Conservation (phyloP, 1,140 invertebrate species). For the Chlorops oryzae region DNA sequence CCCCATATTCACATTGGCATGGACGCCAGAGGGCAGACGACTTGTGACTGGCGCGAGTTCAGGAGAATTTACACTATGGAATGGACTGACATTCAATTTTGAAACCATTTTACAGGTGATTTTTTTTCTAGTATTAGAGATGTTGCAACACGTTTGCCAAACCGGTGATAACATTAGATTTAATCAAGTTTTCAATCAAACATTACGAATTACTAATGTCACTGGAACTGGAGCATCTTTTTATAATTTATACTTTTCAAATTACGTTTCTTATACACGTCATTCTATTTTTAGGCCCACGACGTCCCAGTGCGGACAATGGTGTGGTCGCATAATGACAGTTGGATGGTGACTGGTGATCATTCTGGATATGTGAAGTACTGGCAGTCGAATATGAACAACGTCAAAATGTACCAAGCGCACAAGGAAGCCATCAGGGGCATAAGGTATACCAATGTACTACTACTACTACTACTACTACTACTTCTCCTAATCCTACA, state of each 20-base stretch:
- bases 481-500: no score
- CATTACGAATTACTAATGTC: conserved; percentile 2
- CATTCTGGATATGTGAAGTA: conserved; percentile 99
- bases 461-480: no score
- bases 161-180: no score
- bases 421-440: conserved; percentile 99
- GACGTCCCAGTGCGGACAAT: conserved; percentile 96
- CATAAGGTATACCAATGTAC: conserved; percentile 89
- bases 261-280: background rate
- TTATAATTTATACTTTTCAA: background rate
- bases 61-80: conserved; percentile 99
- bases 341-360: conserved; percentile 99
- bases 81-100: conserved; percentile 99
- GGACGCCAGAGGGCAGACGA: conserved; percentile 97
- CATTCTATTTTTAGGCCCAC: conserved; percentile 70
- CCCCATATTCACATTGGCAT: conserved; percentile 97
- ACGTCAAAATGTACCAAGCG: conserved; percentile 99
- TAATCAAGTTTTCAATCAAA: background rate
- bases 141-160: background rate
- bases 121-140: no score
- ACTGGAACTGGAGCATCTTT: background rate
- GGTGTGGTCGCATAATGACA: conserved; percentile 99
- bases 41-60: conserved; percentile 97
- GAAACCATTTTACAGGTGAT: conserved; percentile 97
- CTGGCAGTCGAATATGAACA: conserved; percentile 99